Percentiles rank a stretch among this genome's conserved stretches.
Evolutionary conservation across 2,797 vertebrate genomes (phyloP).

Genomic region (Fistularia tabacaria): DNA sequence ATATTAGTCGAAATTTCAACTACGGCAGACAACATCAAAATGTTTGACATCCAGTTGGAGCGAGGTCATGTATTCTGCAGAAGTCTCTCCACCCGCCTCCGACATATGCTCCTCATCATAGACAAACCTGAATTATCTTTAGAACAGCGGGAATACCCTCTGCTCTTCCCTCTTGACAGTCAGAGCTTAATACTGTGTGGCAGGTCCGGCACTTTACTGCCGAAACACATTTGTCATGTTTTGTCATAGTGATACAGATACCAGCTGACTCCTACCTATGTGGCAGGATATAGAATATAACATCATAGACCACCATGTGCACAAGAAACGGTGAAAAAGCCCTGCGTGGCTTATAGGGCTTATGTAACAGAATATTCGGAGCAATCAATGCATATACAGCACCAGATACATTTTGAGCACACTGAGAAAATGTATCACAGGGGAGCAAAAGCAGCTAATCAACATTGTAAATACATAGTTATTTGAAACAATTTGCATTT

Average conservation of each 20-base stretch:
- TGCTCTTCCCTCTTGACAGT: constrained; percentile 66
- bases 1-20: too few relatives aligned
- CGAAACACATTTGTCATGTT: constrained; percentile 79
- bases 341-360: background rate
- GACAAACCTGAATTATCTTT: constrained; percentile 70
- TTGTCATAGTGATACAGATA: constrained; percentile 73
- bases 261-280: constrained; percentile 73
- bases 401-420: background rate
- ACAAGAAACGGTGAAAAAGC: constrained; percentile 11
- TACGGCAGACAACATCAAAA: constrained; percentile 2
- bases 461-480: background rate
- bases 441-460: background rate
- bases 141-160: constrained; percentile 53
- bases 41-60: constrained; percentile 22
- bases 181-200: constrained; percentile 76
- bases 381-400: background rate
- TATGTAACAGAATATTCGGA: constrained; percentile 2
- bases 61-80: constrained; percentile 16
- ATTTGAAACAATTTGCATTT: too few relatives aligned
- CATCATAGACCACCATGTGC: constrained; percentile 18
- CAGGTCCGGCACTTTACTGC: constrained; percentile 76
- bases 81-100: constrained; percentile 34
- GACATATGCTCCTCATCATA: constrained; percentile 69
- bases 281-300: constrained; percentile 40
- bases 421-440: background rate